Conservation (phyloP, 2,888 invertebrate genomes). For the Geotrupes spiniger region DNA sequence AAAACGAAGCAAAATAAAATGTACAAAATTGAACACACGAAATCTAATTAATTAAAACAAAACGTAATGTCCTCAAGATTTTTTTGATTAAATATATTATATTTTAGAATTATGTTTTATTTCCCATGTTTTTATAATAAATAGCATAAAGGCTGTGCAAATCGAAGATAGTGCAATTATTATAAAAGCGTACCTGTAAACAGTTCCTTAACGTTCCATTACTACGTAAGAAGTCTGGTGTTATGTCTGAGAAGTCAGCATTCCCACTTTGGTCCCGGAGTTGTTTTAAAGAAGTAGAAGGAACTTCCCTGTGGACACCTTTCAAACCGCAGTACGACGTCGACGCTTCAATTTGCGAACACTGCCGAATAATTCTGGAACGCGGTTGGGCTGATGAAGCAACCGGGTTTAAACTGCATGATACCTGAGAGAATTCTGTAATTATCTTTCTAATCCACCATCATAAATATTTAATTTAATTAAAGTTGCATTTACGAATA, state of each 20-base stretch:
- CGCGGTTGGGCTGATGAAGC: slow-evolving; percentile 47
- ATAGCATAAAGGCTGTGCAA: too few species aligned
- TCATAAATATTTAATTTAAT: too few species aligned
- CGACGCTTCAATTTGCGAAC: slow-evolving; percentile 79
- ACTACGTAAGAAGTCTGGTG: slow-evolving; percentile 90
- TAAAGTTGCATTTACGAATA: too few species aligned
- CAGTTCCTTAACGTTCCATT: slow-evolving; percentile 96
- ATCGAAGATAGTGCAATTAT: too few species aligned
- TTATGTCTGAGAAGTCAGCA: slow-evolving; percentile 70
- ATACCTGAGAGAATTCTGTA: slow-evolving; percentile 39
- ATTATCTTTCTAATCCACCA: slow-evolving; percentile 15
- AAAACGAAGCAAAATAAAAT: too few species aligned
- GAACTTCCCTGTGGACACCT: slow-evolving; percentile 66
- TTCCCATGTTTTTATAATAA: too few species aligned
- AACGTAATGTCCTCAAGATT: too few species aligned
- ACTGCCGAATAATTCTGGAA: slow-evolving; percentile 81
- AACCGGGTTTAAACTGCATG: slow-evolving; percentile 63
- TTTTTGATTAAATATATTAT: too few species aligned
- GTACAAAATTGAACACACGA: too few species aligned
- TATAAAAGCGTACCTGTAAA: slow-evolving; percentile 71
- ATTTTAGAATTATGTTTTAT: too few species aligned
- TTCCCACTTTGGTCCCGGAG: slow-evolving; percentile 61
- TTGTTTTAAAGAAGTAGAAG: slow-evolving; percentile 84
- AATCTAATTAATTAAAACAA: too few species aligned
- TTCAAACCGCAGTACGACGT: slow-evolving; percentile 56